A percentile compares a stretch with the other conserved stretches of the same genome.
These are phyloP conservation scores for Parotia lawesii DNA, from an alignment of 2,113 vertebrate species.

Conservation along the genomic window DNA sequence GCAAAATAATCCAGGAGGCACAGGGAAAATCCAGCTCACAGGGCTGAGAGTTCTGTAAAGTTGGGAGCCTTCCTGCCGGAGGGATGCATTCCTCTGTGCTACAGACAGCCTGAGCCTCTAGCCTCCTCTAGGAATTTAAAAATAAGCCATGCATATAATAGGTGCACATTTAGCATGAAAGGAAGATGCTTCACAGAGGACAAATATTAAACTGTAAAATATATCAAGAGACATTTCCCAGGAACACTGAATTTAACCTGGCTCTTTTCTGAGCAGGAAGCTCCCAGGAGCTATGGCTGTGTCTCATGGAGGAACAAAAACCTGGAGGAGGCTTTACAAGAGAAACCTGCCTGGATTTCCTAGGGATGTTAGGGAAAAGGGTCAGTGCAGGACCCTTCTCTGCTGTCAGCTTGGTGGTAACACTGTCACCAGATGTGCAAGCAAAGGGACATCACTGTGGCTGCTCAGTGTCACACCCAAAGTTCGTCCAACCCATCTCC, in stretches of 20 bases:
- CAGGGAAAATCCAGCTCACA: not conserved
- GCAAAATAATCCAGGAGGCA: not conserved
- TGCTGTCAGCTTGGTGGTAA: not conserved
- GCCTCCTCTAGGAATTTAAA: not conserved
- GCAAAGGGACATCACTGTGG: not conserved
- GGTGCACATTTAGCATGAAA: not conserved
- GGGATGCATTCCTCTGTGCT: not conserved
- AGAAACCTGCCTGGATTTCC: not conserved
- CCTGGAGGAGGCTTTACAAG: not conserved
- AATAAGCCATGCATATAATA: slow-evolving; percentile 9
- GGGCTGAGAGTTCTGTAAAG: not conserved
- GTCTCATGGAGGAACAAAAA: not conserved
- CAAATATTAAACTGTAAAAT: not conserved
- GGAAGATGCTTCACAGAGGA: slow-evolving; percentile 11
- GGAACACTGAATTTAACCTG: not conserved
- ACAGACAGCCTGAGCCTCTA: not conserved
- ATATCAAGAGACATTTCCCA: not conserved
- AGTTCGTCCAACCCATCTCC: not conserved
- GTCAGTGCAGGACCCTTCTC: not conserved
- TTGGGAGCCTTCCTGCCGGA: not conserved
- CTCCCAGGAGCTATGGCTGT: not conserved
- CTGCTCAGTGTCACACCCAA: rapidly evolving
- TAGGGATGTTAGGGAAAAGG: not conserved
- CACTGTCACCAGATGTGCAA: not conserved
- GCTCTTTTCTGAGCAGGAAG: not conserved